phyloP scores from a whole-genome alignment of 2,888 invertebrate species.

The Vandiemenella viatica region DNA sequence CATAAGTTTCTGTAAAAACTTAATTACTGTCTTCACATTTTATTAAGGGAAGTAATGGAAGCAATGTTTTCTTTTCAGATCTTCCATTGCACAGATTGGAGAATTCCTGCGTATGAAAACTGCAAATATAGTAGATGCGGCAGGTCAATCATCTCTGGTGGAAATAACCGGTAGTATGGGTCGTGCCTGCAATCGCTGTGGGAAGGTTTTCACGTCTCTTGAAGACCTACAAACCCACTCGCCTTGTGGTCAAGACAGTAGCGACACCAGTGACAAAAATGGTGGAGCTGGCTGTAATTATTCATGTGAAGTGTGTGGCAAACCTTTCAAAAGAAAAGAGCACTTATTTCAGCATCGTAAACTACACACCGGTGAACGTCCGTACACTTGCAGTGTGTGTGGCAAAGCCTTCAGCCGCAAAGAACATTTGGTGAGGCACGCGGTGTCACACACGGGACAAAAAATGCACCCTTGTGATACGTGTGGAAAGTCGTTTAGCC shows the following conservation, averaged over 20 bases:
- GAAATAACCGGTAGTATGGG: slow-evolving; percentile 4
- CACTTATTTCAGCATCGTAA: slow-evolving; percentile 37
- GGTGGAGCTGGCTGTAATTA: slow-evolving; percentile 20
- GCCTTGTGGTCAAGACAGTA: slow-evolving; percentile 17
- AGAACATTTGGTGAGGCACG: slow-evolving; percentile 48
- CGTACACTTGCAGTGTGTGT: slow-evolving; percentile 48
- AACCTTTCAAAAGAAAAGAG: slow-evolving; percentile 51
- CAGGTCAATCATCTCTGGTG: slow-evolving; percentile 6
- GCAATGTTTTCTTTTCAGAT: slow-evolving; percentile 14
- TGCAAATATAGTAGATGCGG: slow-evolving; percentile 13
- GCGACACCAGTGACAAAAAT: slow-evolving; percentile 1
- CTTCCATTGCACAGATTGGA: slow-evolving; percentile 21
- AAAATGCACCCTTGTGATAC: slow-evolving; percentile 48
- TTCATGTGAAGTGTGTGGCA: slow-evolving; percentile 42
- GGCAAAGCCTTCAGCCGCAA: slow-evolving; percentile 52
- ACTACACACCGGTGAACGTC: slow-evolving; percentile 32
- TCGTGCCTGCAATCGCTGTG: slow-evolving; percentile 26
- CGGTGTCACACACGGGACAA: slow-evolving; percentile 46
- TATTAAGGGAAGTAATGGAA: too few species aligned
- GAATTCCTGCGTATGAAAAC: slow-evolving; percentile 23
- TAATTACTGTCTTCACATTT: too few species aligned
- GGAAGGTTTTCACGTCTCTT: slow-evolving; percentile 24
- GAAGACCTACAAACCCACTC: slow-evolving; percentile 25
- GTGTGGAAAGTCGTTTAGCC: slow-evolving; percentile 36
- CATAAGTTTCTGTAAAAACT: too few species aligned